These are phyloP conservation scores for Picathartes gymnocephalus DNA, from an alignment of 2,113 vertebrate genomes.

Conservation along the genomic window DNA sequence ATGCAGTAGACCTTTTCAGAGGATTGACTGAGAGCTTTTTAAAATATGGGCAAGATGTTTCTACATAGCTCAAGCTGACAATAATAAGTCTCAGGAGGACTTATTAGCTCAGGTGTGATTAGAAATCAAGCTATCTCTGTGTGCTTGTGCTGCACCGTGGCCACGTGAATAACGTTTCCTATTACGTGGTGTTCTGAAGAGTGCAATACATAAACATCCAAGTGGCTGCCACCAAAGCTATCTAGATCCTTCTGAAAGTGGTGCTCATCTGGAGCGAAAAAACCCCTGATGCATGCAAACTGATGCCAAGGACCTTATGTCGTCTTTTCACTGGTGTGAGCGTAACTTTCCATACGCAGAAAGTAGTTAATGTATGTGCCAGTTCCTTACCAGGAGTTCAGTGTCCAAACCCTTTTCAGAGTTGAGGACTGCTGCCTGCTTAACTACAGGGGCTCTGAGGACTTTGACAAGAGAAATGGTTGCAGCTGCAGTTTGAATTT, in stretches of 20 bases:
- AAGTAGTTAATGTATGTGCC: not conserved
- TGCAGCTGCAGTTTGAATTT: not conserved
- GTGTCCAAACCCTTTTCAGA: not conserved
- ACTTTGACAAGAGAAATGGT: not conserved
- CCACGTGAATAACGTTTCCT: slow-evolving; percentile 28
- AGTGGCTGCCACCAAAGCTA: not conserved
- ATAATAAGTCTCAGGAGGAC: slow-evolving; percentile 45
- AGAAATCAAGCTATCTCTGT: slow-evolving; percentile 28
- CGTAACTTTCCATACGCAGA: not conserved
- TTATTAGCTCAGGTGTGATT: slow-evolving; percentile 60
- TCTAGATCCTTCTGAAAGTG: not conserved
- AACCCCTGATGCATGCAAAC: accelerated
- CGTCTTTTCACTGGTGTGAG: not conserved
- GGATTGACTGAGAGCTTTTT: not conserved
- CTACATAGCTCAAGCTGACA: slow-evolving; percentile 26
- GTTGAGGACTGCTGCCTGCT: not conserved
- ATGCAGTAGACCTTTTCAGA: not conserved
- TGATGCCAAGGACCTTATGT: not conserved
- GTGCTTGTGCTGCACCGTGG: not conserved
- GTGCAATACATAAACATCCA: not conserved
- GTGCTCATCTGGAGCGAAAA: not conserved
- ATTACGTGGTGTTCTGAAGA: not conserved
- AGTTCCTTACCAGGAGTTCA: not conserved
- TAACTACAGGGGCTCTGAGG: not conserved
- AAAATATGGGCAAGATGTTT: not conserved